phyloP scores from a whole-genome alignment of 2,797 vertebrate species.

The Pangasius mekongensis region DNA sequence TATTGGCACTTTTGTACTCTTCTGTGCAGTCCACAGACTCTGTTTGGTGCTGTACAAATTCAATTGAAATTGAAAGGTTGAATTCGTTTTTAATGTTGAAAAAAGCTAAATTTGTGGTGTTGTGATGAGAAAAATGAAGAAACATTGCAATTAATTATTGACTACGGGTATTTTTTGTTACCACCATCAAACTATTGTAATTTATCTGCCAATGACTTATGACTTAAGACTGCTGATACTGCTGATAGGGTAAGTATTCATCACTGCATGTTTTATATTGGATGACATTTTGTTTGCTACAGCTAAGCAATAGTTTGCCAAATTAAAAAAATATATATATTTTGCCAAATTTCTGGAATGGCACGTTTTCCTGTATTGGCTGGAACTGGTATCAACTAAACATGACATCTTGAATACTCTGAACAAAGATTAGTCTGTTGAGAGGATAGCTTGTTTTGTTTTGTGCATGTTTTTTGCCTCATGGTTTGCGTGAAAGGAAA shows the following conservation, averaged over 20 bases:
- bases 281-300: neutral
- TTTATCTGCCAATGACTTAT: neutral
- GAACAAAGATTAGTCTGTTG: neutral
- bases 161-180: neutral
- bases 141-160: neutral
- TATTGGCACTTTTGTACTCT: neutral
- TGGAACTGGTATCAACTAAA: neutral
- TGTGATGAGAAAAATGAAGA: neutral
- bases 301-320: neutral
- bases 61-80: neutral
- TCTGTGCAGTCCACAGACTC: neutral
- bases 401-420: neutral
- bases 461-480: neutral
- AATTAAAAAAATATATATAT: neutral
- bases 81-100: neutral
- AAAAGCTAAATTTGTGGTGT: neutral
- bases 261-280: neutral
- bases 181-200: neutral
- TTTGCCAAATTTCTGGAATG: neutral
- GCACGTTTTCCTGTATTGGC: neutral
- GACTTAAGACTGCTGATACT: neutral
- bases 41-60: neutral
- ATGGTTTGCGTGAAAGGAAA: neutral
- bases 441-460: neutral
- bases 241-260: neutral